A percentile compares a stretch with the other conserved stretches of the same genome.
phyloP scores from a whole-genome alignment of 2,888 invertebrate genomes.

The Clusia tigrina region DNA sequence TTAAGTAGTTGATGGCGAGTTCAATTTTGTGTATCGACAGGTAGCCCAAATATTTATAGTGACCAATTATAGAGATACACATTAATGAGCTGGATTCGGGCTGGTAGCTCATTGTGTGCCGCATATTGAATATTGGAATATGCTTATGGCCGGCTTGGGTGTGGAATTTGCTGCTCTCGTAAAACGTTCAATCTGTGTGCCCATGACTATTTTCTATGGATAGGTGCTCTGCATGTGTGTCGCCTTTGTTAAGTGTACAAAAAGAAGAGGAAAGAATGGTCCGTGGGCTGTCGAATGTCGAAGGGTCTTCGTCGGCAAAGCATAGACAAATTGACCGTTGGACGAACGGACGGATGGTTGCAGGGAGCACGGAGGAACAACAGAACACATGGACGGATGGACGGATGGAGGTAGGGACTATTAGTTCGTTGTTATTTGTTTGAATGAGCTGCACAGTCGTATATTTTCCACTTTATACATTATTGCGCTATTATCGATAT shows the following conservation, averaged over 20 bases:
- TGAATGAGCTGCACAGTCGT: conserved; percentile 53
- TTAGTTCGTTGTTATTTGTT: conserved; percentile 60
- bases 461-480: conserved; percentile 41
- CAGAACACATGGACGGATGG: conserved; percentile 25
- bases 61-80: conserved; percentile 60
- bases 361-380: background rate
- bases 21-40: conserved; percentile 46
- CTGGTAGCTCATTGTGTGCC: conserved; percentile 22
- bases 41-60: conserved; percentile 61
- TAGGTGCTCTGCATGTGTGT: background rate
- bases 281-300: too few relatives aligned
- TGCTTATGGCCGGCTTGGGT: background rate
- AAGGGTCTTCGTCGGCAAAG: conserved; percentile 3
- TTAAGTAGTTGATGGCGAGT: conserved; percentile 6
- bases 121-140: background rate
- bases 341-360: background rate
- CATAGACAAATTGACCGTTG: background rate
- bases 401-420: conserved; percentile 44
- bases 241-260: background rate
- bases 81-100: conserved; percentile 47
- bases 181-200: too few relatives aligned
- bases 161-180: background rate
- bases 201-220: background rate
- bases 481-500: conserved; percentile 26
- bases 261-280: too few relatives aligned